Evolutionary conservation across 2,888 invertebrate genomes (phyloP).

Genomic region (Cataglyphis altisquamis): DNA sequence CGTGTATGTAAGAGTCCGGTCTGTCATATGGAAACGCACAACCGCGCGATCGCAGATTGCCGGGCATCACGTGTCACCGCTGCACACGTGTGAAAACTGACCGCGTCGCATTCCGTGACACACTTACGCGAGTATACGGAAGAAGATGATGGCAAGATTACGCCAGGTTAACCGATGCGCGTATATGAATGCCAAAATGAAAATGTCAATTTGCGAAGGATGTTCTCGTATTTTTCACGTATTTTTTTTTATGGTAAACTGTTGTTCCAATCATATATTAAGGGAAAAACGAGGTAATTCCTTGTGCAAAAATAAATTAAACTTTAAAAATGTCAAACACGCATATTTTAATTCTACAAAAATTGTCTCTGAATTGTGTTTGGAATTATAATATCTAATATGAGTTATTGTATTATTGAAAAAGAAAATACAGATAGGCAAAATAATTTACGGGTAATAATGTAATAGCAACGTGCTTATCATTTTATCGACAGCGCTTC

Average conservation of each 20-base stretch:
- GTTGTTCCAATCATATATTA: background rate
- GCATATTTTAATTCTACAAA: background rate
- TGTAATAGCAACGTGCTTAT: background rate
- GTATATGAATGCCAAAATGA: background rate
- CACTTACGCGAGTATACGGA: constrained; percentile 24
- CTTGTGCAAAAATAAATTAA: background rate
- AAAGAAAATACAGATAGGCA: background rate
- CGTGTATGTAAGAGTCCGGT: constrained; percentile 31
- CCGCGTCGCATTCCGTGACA: constrained; percentile 20
- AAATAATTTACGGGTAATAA: background rate
- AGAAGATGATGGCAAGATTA: constrained; percentile 22
- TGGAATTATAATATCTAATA: background rate
- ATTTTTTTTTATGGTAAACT: background rate
- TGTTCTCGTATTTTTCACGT: background rate
- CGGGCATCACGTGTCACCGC: constrained; percentile 64
- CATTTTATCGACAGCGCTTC: background rate
- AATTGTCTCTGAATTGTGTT: background rate
- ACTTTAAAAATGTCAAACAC: background rate
- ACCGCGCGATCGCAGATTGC: constrained; percentile 45
- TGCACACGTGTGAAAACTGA: constrained; percentile 12
- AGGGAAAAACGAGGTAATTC: background rate
- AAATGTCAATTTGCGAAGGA: background rate
- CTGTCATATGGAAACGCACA: constrained; percentile 58
- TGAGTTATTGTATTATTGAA: background rate
- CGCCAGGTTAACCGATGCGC: background rate